Conservation (phyloP, 2,888 invertebrate species). For the Pecten maximus region DNA sequence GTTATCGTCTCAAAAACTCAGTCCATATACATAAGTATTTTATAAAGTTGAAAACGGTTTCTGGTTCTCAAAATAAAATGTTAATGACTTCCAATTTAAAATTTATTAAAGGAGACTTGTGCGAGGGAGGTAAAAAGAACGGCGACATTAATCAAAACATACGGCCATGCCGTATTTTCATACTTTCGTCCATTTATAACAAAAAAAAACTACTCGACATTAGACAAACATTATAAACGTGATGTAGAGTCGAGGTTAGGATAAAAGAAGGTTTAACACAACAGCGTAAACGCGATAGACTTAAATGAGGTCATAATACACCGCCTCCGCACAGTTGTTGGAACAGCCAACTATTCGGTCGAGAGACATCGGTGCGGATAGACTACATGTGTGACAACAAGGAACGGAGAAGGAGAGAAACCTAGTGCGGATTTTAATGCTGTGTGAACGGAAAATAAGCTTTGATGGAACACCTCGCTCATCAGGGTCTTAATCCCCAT, state of each 20-base stretch:
- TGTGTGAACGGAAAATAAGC: slow-evolving; percentile 6
- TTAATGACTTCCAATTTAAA: slow-evolving; percentile 32
- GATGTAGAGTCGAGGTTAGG: not conserved
- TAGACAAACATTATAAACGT: not conserved
- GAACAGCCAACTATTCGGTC: slow-evolving; percentile 66
- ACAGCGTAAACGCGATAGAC: not conserved
- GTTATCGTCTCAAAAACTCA: not conserved
- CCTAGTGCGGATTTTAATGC: slow-evolving; percentile 39
- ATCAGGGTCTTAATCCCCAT: slow-evolving; percentile 86
- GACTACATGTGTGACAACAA: slow-evolving; percentile 42
- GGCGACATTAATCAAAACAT: slow-evolving; percentile 54
- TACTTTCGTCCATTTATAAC: slow-evolving; percentile 1
- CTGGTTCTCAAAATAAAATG: slow-evolving; percentile 26
- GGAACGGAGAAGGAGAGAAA: slow-evolving; percentile 27
- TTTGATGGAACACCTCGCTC: slow-evolving; percentile 60
- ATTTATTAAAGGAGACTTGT: slow-evolving; percentile 37
- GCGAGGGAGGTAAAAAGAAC: slow-evolving; percentile 58
- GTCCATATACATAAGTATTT: not conserved
- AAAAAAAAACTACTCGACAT: not conserved
- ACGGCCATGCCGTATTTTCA: slow-evolving; percentile 34
- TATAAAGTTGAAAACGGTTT: not conserved
- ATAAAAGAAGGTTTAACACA: not conserved
- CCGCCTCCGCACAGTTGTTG: slow-evolving; percentile 46
- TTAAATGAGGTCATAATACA: not conserved
- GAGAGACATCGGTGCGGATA: slow-evolving; percentile 42